phyloP scores from a whole-genome alignment of 2,113 vertebrate genomes.

The Boulengeromyrus knoepffleri region DNA sequence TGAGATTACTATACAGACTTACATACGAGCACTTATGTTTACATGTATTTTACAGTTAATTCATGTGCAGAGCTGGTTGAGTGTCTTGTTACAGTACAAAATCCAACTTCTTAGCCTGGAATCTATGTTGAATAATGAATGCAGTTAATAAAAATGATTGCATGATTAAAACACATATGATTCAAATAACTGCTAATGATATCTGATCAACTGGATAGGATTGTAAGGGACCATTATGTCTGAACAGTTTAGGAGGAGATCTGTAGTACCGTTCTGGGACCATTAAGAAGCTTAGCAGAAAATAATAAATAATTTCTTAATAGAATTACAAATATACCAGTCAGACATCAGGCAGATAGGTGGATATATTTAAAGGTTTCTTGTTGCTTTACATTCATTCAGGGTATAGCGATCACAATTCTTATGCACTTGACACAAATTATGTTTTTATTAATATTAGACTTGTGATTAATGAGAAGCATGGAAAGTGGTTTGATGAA shows the following conservation, averaged over 20 bases:
- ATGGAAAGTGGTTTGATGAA: background rate
- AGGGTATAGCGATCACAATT: background rate
- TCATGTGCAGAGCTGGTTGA: background rate
- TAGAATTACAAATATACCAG: background rate
- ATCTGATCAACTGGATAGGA: background rate
- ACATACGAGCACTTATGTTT: background rate
- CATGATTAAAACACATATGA: background rate
- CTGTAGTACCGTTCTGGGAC: background rate
- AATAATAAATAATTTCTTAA: background rate
- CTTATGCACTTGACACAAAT: background rate
- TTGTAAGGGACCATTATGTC: background rate
- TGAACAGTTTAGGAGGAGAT: background rate
- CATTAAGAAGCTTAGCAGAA: background rate
- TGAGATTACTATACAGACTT: background rate
- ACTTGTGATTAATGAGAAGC: background rate
- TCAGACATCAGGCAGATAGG: background rate
- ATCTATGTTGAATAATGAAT: background rate
- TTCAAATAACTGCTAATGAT: background rate
- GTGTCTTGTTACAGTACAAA: background rate
- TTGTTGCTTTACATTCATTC: background rate
- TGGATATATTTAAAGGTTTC: background rate
- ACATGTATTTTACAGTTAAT: background rate
- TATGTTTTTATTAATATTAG: background rate
- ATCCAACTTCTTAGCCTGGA: background rate
- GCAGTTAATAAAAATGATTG: background rate